These are phyloP conservation scores for Serilophus lunatus DNA, from an alignment of 2,113 vertebrate species.

Conservation along the genomic window DNA sequence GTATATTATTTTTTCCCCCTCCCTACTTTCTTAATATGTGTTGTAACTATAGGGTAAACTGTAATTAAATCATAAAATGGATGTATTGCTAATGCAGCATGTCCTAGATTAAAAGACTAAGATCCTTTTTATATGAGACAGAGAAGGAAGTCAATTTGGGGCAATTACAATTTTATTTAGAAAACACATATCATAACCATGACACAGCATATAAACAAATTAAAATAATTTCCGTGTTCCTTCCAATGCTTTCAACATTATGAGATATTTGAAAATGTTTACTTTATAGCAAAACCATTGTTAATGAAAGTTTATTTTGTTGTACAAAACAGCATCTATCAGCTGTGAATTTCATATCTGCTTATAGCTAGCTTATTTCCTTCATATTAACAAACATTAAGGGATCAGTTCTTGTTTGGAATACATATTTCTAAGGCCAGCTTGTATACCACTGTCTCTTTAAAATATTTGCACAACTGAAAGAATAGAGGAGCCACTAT, in stretches of 20 bases:
- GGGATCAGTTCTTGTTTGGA: not conserved
- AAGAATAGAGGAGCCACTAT: not conserved
- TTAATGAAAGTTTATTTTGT: not conserved
- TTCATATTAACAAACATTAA: not conserved
- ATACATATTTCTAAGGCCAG: not conserved
- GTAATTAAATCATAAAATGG: not conserved
- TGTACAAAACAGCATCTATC: not conserved
- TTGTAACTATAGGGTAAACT: not conserved
- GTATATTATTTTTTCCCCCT: not conserved
- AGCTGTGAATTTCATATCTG: not conserved
- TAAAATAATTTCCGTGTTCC: not conserved
- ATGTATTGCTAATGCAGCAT: not conserved
- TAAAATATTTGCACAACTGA: not conserved
- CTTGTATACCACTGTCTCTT: not conserved
- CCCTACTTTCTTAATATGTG: fast-evolving
- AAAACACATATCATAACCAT: too few relatives aligned
- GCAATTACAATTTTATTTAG: too few relatives aligned
- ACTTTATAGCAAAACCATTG: not conserved
- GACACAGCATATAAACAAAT: not conserved
- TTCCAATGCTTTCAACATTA: not conserved
- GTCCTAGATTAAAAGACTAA: too few relatives aligned
- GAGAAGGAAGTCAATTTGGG: too few relatives aligned
- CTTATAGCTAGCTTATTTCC: not conserved
- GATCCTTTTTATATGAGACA: too few relatives aligned
- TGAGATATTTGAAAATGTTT: not conserved